Evolutionary conservation across 2,888 invertebrate genomes (phyloP).

Genomic region (Drosophila kanekoi): DNA sequence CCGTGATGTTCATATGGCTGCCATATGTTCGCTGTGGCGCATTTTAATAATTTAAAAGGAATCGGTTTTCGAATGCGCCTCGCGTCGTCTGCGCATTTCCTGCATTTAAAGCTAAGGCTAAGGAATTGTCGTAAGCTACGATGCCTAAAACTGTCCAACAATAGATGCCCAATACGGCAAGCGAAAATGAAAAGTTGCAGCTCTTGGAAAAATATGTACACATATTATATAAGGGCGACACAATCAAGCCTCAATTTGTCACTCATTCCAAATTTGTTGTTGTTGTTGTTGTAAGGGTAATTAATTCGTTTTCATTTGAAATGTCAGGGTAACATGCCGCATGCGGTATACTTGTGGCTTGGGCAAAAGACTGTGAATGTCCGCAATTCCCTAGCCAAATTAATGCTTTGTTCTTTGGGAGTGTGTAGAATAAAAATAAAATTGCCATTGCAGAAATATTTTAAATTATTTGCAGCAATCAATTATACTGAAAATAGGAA

Average conservation of each 20-base stretch:
- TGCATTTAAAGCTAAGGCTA: conserved; percentile 21
- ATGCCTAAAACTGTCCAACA: conserved; percentile 12
- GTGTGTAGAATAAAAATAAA: no score
- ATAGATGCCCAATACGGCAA: conserved; percentile 30
- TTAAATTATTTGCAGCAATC: no score
- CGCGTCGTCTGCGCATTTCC: conserved; percentile 34
- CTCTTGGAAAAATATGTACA: conserved; percentile 16
- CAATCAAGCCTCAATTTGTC: conserved; percentile 24
- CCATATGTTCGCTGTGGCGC: conserved; percentile 51
- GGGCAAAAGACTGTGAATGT: not conserved
- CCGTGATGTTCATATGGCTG: conserved; percentile 46
- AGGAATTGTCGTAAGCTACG: conserved; percentile 17
- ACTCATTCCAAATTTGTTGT: conserved; percentile 12
- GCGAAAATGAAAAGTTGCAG: conserved; percentile 17
- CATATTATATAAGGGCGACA: conserved; percentile 22
- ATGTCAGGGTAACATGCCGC: conserved; percentile 32
- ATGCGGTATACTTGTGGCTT: conserved; percentile 19
- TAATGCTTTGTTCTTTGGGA: no score
- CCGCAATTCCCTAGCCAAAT: no score
- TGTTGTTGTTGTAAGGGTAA: conserved; percentile 16
- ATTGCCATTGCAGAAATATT: no score
- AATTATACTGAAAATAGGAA: no score
- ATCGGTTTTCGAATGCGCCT: conserved; percentile 40
- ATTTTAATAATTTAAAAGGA: conserved; percentile 37
- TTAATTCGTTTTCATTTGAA: conserved; percentile 36